A percentile compares a stretch with the other conserved stretches of the same genome.
Evolutionary conservation across 2,888 invertebrate genomes (phyloP).

Genomic region (Drosophila austrosaltans): DNA sequence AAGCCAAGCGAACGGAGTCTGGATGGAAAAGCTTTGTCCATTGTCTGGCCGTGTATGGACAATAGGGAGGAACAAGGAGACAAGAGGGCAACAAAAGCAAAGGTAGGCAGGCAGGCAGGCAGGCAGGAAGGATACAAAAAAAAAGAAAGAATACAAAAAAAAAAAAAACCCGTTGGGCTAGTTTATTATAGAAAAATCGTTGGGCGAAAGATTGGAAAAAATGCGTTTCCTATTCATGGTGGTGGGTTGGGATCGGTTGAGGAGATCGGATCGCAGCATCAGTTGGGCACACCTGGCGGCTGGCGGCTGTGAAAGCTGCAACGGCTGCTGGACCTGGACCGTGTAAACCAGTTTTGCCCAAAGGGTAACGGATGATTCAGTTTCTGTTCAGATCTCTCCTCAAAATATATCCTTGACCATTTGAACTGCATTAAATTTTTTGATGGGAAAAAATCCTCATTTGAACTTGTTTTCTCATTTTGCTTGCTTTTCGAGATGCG

Average conservation of each 20-base stretch:
- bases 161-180: conserved; percentile 71
- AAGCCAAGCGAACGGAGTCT: conserved; percentile 41
- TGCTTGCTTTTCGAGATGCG: not conserved
- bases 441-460: conserved; percentile 66
- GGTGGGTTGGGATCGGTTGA: conserved; percentile 62
- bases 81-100: conserved; percentile 57
- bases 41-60: conserved; percentile 64
- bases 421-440: conserved; percentile 71
- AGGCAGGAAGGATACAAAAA: conserved; percentile 12
- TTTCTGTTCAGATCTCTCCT: conserved; percentile 24
- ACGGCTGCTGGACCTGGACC: conserved; percentile 64
- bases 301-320: conserved; percentile 57
- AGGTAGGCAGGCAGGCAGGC: conserved; percentile 6
- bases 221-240: conserved; percentile 62
- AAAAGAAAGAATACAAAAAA: conserved; percentile 6
- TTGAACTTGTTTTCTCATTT: conserved; percentile 52
- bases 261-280: conserved; percentile 63
- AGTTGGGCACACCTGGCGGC: conserved; percentile 68
- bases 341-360: conserved; percentile 46
- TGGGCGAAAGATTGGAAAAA: conserved; percentile 65
- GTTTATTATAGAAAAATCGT: conserved; percentile 78
- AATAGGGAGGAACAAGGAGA: conserved; percentile 52
- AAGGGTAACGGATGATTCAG: conserved; percentile 39
- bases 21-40: conserved; percentile 65
- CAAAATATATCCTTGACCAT: conserved; percentile 80